These are phyloP conservation scores for Napeogenes sylphis DNA, from an alignment of 2,888 invertebrate genomes.

Conservation along the genomic window DNA sequence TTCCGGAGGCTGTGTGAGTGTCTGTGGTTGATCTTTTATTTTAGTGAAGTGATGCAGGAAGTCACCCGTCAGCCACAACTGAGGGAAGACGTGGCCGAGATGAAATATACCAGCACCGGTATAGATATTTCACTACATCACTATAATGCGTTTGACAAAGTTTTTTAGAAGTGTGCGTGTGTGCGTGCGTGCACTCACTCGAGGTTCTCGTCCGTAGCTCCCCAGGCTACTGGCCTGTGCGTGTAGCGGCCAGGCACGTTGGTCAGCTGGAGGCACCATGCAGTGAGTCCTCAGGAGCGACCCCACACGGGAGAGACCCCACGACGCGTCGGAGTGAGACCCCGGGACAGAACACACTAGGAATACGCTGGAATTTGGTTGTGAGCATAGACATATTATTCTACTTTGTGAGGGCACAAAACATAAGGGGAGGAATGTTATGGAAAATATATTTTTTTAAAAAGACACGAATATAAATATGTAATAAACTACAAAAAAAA, in stretches of 20 bases:
- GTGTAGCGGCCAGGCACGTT: slow-evolving; percentile 80
- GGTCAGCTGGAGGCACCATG: slow-evolving; percentile 63
- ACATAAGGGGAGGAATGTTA: too few relatives aligned
- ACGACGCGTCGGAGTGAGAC: slow-evolving; percentile 81
- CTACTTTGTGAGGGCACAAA: too few relatives aligned
- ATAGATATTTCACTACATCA: too few relatives aligned
- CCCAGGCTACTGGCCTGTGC: slow-evolving; percentile 96
- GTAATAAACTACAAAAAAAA: neutral
- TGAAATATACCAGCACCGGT: too few relatives aligned
- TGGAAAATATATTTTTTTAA: too few relatives aligned
- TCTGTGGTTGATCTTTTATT: slow-evolving; percentile 55
- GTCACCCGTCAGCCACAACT: slow-evolving; percentile 87
- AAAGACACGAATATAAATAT: too few relatives aligned
- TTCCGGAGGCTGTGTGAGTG: slow-evolving; percentile 59
- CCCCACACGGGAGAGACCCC: slow-evolving; percentile 81
- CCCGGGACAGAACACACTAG: slow-evolving; percentile 92
- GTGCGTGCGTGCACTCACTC: slow-evolving; percentile 39
- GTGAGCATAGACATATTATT: too few relatives aligned
- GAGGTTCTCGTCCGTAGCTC: slow-evolving; percentile 83
- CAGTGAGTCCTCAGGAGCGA: slow-evolving; percentile 82
- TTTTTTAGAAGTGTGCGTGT: too few relatives aligned
- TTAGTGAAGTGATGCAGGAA: slow-evolving; percentile 78
- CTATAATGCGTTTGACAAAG: too few relatives aligned
- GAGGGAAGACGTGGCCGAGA: slow-evolving; percentile 9
- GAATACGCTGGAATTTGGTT: slow-evolving; percentile 81